phyloP scores from a whole-genome alignment of 1,140 invertebrate genomes.

The Sarcophaga bullata region DNA sequence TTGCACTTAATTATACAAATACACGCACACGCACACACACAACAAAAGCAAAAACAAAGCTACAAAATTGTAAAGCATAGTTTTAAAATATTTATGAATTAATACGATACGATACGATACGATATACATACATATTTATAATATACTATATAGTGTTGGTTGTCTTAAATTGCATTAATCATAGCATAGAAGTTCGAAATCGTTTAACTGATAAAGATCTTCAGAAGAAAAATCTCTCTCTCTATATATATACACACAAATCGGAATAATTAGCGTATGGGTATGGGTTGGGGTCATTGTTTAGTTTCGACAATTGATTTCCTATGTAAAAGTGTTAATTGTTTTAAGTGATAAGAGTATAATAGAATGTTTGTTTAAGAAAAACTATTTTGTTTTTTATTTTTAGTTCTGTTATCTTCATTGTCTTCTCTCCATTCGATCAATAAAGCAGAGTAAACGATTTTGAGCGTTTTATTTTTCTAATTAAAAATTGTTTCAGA shows the following conservation, averaged over 20 bases:
- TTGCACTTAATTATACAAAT: conserved; percentile 3
- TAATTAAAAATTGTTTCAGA: neutral
- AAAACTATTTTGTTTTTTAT: neutral
- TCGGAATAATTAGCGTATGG: too few relatives aligned
- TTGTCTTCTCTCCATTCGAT: neutral
- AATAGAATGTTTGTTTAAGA: too few relatives aligned
- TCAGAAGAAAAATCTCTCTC: too few relatives aligned
- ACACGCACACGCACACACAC: neutral
- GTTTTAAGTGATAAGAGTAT: neutral
- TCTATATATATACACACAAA: too few relatives aligned
- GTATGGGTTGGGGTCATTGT: too few relatives aligned
- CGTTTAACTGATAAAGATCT: too few relatives aligned
- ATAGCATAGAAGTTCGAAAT: too few relatives aligned
- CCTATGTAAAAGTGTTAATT: neutral
- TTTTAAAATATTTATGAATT: too few relatives aligned
- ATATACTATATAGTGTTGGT: too few relatives aligned
- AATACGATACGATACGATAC: too few relatives aligned
- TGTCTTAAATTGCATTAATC: too few relatives aligned
- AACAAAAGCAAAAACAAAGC: neutral
- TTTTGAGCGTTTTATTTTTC: neutral
- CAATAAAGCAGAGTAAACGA: neutral
- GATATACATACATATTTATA: too few relatives aligned
- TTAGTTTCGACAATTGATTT: neutral
- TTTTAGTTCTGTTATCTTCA: neutral
- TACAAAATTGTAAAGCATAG: neutral